Evolutionary conservation across 2,888 invertebrate species (phyloP).

Genomic region (Vanessa cardui): DNA sequence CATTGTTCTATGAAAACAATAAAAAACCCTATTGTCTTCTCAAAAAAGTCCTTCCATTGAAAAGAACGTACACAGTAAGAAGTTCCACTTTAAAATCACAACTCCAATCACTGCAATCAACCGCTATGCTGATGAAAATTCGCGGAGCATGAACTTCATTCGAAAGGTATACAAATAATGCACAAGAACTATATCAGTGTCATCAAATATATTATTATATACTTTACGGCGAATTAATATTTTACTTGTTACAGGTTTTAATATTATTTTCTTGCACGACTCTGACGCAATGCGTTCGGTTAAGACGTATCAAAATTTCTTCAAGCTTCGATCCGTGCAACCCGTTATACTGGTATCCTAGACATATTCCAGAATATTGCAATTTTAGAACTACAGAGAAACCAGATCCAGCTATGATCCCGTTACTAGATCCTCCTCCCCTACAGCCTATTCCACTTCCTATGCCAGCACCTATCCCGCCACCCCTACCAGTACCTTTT

Average conservation of each 20-base stretch:
- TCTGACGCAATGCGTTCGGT: constrained; percentile 5
- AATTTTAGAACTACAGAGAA: constrained; percentile 33
- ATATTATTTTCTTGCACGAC: constrained; percentile 39
- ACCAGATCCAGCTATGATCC: neutral
- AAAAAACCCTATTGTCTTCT: constrained; percentile 41
- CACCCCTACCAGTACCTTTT: constrained; percentile 16
- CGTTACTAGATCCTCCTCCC: constrained; percentile 33
- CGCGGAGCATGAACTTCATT: constrained; percentile 10
- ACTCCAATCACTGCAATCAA: constrained; percentile 34
- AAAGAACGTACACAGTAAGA: constrained; percentile 39
- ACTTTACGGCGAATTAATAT: neutral
- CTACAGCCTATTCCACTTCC: constrained; percentile 29
- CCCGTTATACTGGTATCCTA: constrained; percentile 68
- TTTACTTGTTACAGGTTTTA: constrained; percentile 48
- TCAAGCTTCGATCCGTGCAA: constrained; percentile 61
- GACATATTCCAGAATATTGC: constrained; percentile 50
- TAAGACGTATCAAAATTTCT: constrained; percentile 11
- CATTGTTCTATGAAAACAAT: constrained; percentile 46
- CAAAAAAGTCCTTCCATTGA: constrained; percentile 40
- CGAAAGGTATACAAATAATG: constrained; percentile 14
- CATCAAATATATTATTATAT: too few relatives aligned
- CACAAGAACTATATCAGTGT: neutral
- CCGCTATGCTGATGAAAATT: constrained; percentile 27
- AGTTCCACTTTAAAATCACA: constrained; percentile 38
- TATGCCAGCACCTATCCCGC: constrained; percentile 18